These are phyloP conservation scores for Drosophila hydei DNA, from an alignment of 1,140 invertebrate genomes.

Conservation along the genomic window DNA sequence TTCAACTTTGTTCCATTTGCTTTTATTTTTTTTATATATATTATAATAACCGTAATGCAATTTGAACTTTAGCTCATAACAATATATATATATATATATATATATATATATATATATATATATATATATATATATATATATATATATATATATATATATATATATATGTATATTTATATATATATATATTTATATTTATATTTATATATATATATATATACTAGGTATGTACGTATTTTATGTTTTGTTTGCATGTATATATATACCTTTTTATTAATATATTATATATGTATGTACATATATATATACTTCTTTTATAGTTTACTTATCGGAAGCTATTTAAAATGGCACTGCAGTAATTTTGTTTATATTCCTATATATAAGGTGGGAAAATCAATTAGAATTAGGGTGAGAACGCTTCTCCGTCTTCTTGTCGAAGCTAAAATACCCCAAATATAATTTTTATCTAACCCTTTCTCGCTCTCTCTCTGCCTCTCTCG, in stretches of 20 bases:
- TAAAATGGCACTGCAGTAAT: constrained; percentile 84
- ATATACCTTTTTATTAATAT: constrained; percentile 4
- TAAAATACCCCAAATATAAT: constrained; percentile 44
- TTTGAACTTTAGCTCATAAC: constrained; percentile 81
- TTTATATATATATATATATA: constrained; percentile 64
- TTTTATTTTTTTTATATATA: constrained; percentile 41
- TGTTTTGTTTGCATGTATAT: constrained; percentile 18
- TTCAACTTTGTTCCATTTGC: constrained; percentile 81
- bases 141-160: constrained; percentile 60
- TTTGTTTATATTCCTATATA: constrained; percentile 76
- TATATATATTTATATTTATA: constrained; percentile 43
- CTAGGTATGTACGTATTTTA: constrained; percentile 60
- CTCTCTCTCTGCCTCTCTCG: not conserved
- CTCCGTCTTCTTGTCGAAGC: constrained; percentile 34
- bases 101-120: constrained; percentile 61
- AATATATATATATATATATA: constrained; percentile 70
- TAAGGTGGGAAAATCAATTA: constrained; percentile 84
- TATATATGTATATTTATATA: constrained; percentile 66
- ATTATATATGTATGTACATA: constrained; percentile 25
- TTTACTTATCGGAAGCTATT: constrained; percentile 83
- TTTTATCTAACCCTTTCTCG: not conserved
- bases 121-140: constrained; percentile 21
- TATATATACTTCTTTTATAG: constrained; percentile 41
- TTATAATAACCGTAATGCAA: constrained; percentile 67
- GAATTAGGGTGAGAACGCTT: constrained; percentile 56